Conservation (phyloP, 2,888 invertebrate genomes). For the Brachynemurus nebulosus region DNA sequence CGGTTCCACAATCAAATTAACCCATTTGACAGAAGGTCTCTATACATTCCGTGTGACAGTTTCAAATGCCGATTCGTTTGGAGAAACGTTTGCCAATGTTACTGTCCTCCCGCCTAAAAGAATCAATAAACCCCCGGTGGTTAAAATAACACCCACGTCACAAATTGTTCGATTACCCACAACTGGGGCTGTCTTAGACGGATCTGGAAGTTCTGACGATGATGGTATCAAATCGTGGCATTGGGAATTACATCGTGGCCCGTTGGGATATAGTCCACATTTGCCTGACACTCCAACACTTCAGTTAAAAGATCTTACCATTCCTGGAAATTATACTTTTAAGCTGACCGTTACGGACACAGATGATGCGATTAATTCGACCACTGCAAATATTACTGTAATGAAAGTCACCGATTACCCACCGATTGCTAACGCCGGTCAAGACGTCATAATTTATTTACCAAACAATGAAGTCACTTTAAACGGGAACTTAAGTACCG, state of each 20-base stretch:
- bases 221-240: conserved; percentile 76
- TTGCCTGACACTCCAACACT: conserved; percentile 68
- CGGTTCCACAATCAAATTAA: conserved; percentile 67
- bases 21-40: conserved; percentile 71
- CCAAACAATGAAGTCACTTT: conserved; percentile 74
- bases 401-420: conserved; percentile 87
- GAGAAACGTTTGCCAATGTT: conserved; percentile 77
- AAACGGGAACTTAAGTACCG: conserved; percentile 81
- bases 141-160: conserved; percentile 70
- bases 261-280: conserved; percentile 70
- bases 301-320: conserved; percentile 66
- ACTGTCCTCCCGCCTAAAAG: conserved; percentile 76
- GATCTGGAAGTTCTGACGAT: conserved; percentile 61
- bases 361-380: conserved; percentile 72
- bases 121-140: conserved; percentile 70
- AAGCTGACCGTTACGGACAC: conserved; percentile 85
- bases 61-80: conserved; percentile 61
- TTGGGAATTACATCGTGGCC: conserved; percentile 85
- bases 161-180: conserved; percentile 84
- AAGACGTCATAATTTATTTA: conserved; percentile 78
- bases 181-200: conserved; percentile 81
- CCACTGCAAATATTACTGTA: conserved; percentile 78
- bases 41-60: conserved; percentile 69
- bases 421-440: conserved; percentile 86
- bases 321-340: conserved; percentile 82